Percentiles rank a stretch among this genome's conserved stretches.
phyloP scores from a whole-genome alignment of 2,113 vertebrate species.

The Aleadryas rufinucha region DNA sequence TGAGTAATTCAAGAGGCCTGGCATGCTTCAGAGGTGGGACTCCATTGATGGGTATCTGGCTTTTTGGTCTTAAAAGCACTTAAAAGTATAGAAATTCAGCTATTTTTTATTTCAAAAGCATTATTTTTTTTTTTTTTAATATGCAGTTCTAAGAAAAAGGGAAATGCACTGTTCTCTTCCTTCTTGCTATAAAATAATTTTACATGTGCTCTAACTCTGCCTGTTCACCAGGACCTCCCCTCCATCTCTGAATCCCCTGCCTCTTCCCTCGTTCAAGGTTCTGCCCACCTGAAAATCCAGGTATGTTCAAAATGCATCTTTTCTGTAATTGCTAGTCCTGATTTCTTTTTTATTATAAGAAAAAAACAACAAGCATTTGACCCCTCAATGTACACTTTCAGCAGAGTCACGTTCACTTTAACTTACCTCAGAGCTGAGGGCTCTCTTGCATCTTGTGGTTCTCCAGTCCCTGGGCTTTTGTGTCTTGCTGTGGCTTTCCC shows the following conservation, averaged over 20 bases:
- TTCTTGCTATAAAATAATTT: neutral
- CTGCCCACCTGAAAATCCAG: neutral
- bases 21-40: neutral
- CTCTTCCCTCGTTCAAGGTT: neutral
- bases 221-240: neutral
- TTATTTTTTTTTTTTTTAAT: neutral
- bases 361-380: neutral
- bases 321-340: neutral
- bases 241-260: neutral
- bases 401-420: fast-evolving
- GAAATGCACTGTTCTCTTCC: neutral
- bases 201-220: neutral
- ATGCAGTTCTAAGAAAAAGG: neutral
- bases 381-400: neutral
- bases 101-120: neutral
- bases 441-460: neutral
- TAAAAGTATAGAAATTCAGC: neutral
- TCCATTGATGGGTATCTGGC: neutral
- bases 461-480: neutral
- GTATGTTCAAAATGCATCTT: neutral
- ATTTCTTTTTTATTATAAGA: neutral
- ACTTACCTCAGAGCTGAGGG: neutral
- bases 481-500: neutral
- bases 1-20: neutral
- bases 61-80: neutral